Evolutionary conservation across 2,888 invertebrate genomes (phyloP), one percentile per base, ranked within the genome.

Genomic region (Rhyacophila evoluta): DNA sequence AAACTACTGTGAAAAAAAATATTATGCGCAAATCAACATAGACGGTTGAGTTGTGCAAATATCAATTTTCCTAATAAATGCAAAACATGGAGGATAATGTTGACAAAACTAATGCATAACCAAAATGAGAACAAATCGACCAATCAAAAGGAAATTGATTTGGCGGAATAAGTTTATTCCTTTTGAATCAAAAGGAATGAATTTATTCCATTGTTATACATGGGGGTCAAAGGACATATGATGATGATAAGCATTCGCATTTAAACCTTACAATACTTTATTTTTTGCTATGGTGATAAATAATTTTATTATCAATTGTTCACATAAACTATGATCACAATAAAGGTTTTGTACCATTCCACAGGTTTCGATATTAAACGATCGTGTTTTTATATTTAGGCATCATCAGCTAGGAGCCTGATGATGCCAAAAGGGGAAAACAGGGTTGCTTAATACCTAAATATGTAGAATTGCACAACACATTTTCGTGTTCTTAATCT

Each of bases 1-100:
- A 39, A 39, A 39, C 39, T 39, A 39, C 39, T 39, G 15, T 39
- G 39, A 39, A 39, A 39, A 39, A 38, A 39, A 39, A 39, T 15
- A 39, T 39, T 39, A 12, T 39, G 39, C 39, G 1, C 39, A 39
- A 39, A 15, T 15, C 39, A 39, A 39, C 39, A 15, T n/a, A 12
- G n/a, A n/a, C n/a, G n/a, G 39, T 39, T 12, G 38, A 39, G 39
- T 39, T 39, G 39, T 39, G 39, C 39, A 39, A 39, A 39, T 39
- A 39, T 39, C 15, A 12, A 12, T 39, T 39, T 39, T 39, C 39
- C 39, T 39, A 39, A 15, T 39, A 39, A 39, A 39, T 39, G 39
- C 39, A 39, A 39, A 39, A 39, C 39, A 39, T 39, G 39, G 39
- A 39, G 39, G 39, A 39, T 39, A 39, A 39, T 39, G 39, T 39